Evolutionary conservation across 2,113 vertebrate species (phyloP).

Genomic region (Cyanoliseus patagonus): DNA sequence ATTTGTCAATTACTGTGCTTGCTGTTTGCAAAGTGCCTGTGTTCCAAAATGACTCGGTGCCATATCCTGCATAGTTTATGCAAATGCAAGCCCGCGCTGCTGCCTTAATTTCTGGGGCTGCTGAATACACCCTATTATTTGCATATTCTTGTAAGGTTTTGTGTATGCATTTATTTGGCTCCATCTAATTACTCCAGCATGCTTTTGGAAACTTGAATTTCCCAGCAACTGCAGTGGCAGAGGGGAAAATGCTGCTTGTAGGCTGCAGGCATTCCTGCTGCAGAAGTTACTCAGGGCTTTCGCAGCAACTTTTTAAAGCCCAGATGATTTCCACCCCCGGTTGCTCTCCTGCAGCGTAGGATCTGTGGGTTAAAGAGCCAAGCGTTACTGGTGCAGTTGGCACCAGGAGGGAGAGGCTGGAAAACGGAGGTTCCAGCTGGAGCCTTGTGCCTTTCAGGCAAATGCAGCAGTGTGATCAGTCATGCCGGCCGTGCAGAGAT

Average conservation of each 20-base stretch:
- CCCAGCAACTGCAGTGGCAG: neutral
- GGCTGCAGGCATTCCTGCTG: conserved; percentile 8
- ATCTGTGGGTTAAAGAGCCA: neutral
- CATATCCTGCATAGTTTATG: conserved; percentile 41
- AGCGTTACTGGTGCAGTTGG: neutral
- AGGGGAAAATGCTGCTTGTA: neutral
- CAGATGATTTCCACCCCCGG: neutral
- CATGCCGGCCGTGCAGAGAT: neutral
- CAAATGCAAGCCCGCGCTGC: neutral
- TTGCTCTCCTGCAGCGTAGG: neutral
- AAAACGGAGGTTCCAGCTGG: neutral
- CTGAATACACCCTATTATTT: conserved; percentile 40
- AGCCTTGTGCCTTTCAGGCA: neutral
- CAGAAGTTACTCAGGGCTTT: conserved; percentile 19
- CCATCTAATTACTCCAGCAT: conserved; percentile 25
- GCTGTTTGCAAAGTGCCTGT: neutral
- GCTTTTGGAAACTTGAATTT: conserved; percentile 53
- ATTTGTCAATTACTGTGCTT: neutral
- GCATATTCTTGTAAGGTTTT: conserved; percentile 27
- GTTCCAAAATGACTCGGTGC: neutral
- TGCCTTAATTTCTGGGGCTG: conserved; percentile 23
- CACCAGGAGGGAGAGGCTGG: neutral
- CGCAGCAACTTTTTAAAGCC: conserved; percentile 12
- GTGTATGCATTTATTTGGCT: conserved; percentile 33
- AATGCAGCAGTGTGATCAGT: neutral